These are phyloP conservation scores for Perdita meconis DNA, from an alignment of 2,888 invertebrate species.

Conservation along the genomic window DNA sequence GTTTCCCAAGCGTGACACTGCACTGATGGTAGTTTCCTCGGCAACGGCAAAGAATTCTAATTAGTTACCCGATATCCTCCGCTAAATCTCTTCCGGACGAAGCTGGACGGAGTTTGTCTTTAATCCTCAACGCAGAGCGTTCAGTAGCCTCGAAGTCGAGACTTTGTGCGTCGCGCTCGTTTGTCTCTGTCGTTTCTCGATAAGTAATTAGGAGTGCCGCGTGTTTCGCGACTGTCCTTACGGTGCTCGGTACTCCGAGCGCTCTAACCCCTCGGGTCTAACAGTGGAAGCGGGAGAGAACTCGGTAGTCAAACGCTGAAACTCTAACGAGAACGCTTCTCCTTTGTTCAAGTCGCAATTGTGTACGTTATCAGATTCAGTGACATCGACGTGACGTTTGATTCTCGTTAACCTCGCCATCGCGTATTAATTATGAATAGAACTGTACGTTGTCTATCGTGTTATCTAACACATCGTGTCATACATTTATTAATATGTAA, in stretches of 20 bases:
- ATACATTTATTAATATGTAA: too few species aligned
- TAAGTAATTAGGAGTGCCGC: constrained; percentile 9
- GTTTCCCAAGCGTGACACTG: background rate
- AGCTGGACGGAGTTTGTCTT: background rate
- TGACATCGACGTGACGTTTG: background rate
- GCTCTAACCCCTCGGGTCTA: background rate
- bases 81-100: constrained; percentile 1
- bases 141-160: background rate
- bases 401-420: background rate
- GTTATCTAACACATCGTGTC: too few species aligned
- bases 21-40: background rate
- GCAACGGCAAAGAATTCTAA: constrained; percentile 6
- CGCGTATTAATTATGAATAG: too few species aligned
- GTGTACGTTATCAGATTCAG: background rate
- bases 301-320: background rate
- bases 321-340: background rate
- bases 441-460: too few species aligned
- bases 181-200: background rate
- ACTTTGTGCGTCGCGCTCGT: background rate
- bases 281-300: background rate
- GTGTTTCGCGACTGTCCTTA: background rate
- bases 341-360: background rate
- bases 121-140: background rate
- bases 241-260: background rate
- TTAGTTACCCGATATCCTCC: background rate